Evolutionary conservation across 2,888 invertebrate genomes (phyloP).

Genomic region (Epinotia brunnichana): DNA sequence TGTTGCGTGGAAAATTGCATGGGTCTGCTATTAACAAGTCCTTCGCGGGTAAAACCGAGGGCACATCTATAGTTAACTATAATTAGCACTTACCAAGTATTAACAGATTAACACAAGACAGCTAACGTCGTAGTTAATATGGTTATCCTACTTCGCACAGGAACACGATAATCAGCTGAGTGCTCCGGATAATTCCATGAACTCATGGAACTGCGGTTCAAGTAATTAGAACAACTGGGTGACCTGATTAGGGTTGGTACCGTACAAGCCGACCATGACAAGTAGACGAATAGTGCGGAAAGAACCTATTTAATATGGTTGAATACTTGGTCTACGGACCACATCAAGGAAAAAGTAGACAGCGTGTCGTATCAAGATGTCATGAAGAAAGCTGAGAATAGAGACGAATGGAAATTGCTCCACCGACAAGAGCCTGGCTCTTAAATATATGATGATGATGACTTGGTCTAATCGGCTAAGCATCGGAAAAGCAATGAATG

Average conservation of each 20-base stretch:
- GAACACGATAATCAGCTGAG: conserved; percentile 34
- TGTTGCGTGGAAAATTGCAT: neutral
- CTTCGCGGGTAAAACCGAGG: neutral
- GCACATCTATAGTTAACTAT: neutral
- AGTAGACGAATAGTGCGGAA: too few relatives aligned
- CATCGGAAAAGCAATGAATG: too few relatives aligned
- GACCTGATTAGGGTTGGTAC: conserved; percentile 29
- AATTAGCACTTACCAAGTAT: conserved; percentile 13
- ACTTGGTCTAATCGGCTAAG: too few relatives aligned
- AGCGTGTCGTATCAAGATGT: too few relatives aligned
- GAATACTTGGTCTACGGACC: too few relatives aligned
- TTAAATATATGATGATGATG: too few relatives aligned
- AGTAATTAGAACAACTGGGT: conserved; percentile 34
- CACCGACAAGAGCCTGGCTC: too few relatives aligned
- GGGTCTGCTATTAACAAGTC: neutral
- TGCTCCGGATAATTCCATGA: conserved; percentile 12
- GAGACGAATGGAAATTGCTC: too few relatives aligned
- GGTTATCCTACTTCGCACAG: conserved; percentile 33
- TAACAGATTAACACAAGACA: conserved; percentile 12
- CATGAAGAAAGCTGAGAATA: too few relatives aligned
- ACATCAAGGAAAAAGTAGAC: too few relatives aligned
- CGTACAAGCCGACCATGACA: neutral
- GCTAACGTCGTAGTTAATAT: conserved; percentile 34
- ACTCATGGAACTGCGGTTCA: conserved; percentile 23
- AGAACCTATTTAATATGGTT: too few relatives aligned